Evolutionary conservation across 1,140 invertebrate species (phyloP).

Genomic region (Drosophila insularis): DNA sequence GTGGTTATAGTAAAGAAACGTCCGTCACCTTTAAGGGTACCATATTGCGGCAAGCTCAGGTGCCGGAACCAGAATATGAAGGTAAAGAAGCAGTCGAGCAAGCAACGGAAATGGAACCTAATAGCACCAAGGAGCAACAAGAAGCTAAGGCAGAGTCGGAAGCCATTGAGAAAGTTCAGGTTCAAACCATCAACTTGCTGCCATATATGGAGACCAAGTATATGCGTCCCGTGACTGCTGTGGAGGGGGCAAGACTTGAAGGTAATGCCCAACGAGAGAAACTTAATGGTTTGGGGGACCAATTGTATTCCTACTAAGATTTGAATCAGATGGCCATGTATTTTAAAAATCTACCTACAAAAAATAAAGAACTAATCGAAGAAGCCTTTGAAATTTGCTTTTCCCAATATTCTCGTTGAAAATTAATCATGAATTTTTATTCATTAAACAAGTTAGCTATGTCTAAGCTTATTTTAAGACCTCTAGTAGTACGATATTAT

Average conservation of each 20-base stretch:
- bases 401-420: not conserved
- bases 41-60: slow-evolving; percentile 11
- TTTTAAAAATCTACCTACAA: not conserved
- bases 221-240: slow-evolving; percentile 8
- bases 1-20: not conserved
- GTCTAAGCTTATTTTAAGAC: slow-evolving; percentile 10
- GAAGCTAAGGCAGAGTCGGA: not conserved
- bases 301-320: slow-evolving; percentile 21
- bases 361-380: not conserved
- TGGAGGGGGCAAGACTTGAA: slow-evolving; percentile 1
- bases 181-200: slow-evolving; percentile 4
- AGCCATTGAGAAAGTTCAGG: not conserved
- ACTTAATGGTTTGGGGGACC: not conserved
- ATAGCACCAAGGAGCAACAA: not conserved
- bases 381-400: not conserved
- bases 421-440: not conserved
- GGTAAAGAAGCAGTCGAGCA: not conserved
- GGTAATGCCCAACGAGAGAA: not conserved
- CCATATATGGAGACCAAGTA: slow-evolving; percentile 19
- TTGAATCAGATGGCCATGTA: slow-evolving; percentile 4
- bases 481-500: not conserved
- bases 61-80: slow-evolving; percentile 9
- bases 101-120: not conserved
- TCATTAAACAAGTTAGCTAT: not conserved
- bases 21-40: slow-evolving; percentile 11